Base-by-base conservation (phyloP, 2,113 vertebrate genomes). In the Microcebus murinus region DNA sequence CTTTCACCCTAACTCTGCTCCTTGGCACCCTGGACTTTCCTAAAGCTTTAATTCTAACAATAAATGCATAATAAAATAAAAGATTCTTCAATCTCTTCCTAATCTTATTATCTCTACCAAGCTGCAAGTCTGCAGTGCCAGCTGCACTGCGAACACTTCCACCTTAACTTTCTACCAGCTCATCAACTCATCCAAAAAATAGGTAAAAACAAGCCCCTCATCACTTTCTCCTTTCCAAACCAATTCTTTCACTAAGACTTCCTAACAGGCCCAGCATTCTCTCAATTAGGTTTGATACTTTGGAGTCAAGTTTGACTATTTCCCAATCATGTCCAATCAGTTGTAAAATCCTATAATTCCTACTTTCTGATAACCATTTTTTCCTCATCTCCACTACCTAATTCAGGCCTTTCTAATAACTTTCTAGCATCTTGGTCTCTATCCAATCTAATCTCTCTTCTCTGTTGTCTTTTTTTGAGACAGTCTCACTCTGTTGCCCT, bases 211-310 rank as follows among this genome's bases (percentile, higher is more conserved):
- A 95, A 79, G 93, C 79, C 48, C n/a, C 21, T 71, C n/a, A 79
- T 59, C 31, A 96, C 55, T 84, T 79, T 93, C 55, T 90, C 34
- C 39, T 74, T 90, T 39, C 89, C 73, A 92, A 85, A 85, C 39
- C 59, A 95, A 85, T 67, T 79, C 25, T 76, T 90, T 86, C 70
- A 59, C 45, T 55, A 94, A 31, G 29, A 39, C 31, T 88, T 87
- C 34, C 57, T 55, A 92, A 29, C 4, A 63, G 31, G 90, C 45
- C 34, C 31, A 83, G 42, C 9, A 73, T 52, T 92, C 10, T 63
- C 29, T 80, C 42, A 73, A 65, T 57, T 91, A 92, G 42, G 65
- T 52, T 79, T 80, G 59, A 76, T 27, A 87, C 42, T 82, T 52
- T 23, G 18, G 14, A 94, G 45, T 83, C 29, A 82, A 77, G 59